These are phyloP conservation scores for Carabus problematicus DNA, from an alignment of 2,888 invertebrate genomes.

Conservation along the genomic window DNA sequence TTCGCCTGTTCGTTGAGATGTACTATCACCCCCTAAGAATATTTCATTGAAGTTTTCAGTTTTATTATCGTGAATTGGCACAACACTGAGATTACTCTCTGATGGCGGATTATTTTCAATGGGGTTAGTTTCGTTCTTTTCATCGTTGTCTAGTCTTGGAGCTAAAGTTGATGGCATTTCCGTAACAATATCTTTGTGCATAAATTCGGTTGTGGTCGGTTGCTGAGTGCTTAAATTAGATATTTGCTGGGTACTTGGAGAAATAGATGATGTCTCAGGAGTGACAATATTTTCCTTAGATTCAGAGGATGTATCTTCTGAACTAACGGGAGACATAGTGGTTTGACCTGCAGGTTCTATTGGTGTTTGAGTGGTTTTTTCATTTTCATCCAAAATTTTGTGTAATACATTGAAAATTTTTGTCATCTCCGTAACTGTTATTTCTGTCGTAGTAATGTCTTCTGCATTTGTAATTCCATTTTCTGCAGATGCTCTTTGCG, in stretches of 20 bases:
- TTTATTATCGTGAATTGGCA: constrained; percentile 46
- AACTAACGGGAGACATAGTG: constrained; percentile 17
- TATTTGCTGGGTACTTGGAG: constrained; percentile 41
- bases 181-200: constrained; percentile 34
- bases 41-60: constrained; percentile 37
- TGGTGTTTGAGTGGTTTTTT: constrained; percentile 43
- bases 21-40: neutral
- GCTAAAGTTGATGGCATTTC: constrained; percentile 54
- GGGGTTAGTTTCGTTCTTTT: constrained; percentile 62
- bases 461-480: neutral
- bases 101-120: constrained; percentile 55
- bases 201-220: constrained; percentile 40
- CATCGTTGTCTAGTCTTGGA: constrained; percentile 62
- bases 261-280: constrained; percentile 43
- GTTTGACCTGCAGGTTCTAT: neutral
- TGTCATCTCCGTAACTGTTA: constrained; percentile 31
- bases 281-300: constrained; percentile 20
- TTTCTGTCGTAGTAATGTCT: constrained; percentile 10
- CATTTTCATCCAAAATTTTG: constrained; percentile 52
- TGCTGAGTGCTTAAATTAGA: constrained; percentile 34
- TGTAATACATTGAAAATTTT: constrained; percentile 43
- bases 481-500: neutral
- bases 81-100: constrained; percentile 49
- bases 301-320: constrained; percentile 11
- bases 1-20: constrained; percentile 13